phyloP scores from a whole-genome alignment of 2,797 vertebrate species.

The Hapalemur alaotrensis region DNA sequence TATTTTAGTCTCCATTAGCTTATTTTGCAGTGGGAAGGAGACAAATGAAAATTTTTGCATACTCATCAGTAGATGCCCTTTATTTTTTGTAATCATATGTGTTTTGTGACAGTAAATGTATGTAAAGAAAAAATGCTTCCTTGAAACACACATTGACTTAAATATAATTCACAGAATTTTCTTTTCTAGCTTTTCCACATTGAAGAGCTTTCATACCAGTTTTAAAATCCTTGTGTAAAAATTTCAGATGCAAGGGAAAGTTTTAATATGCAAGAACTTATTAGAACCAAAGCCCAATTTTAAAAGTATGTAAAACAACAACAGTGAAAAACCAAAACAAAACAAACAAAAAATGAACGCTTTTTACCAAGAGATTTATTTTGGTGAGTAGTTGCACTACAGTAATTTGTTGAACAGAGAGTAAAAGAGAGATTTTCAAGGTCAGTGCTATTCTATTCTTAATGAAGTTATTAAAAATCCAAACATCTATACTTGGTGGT shows the following conservation, averaged over 20 bases:
- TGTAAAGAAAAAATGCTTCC: neutral
- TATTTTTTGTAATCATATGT: neutral
- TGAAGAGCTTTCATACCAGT: neutral
- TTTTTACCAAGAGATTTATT: neutral
- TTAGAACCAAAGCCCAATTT: constrained; percentile 12
- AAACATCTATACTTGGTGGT: constrained; percentile 73
- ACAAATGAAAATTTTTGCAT: neutral
- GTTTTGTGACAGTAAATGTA: neutral
- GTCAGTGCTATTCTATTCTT: constrained; percentile 61
- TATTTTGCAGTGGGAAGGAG: neutral
- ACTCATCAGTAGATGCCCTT: neutral
- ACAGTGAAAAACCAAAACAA: neutral
- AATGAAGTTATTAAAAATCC: constrained; percentile 72
- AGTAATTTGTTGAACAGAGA: constrained; percentile 55
- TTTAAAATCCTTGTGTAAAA: constrained; percentile 35
- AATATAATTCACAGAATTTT: neutral
- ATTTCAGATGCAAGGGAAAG: neutral
- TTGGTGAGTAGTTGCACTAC: neutral
- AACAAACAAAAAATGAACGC: neutral
- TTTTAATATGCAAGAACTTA: neutral
- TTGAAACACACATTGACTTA: neutral
- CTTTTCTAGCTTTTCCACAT: neutral
- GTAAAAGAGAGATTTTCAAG: constrained; percentile 64
- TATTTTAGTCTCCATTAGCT: neutral
- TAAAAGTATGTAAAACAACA: constrained; percentile 11